phyloP scores from a whole-genome alignment of 1,140 invertebrate genomes.

The Phymastichus coffea region DNA sequence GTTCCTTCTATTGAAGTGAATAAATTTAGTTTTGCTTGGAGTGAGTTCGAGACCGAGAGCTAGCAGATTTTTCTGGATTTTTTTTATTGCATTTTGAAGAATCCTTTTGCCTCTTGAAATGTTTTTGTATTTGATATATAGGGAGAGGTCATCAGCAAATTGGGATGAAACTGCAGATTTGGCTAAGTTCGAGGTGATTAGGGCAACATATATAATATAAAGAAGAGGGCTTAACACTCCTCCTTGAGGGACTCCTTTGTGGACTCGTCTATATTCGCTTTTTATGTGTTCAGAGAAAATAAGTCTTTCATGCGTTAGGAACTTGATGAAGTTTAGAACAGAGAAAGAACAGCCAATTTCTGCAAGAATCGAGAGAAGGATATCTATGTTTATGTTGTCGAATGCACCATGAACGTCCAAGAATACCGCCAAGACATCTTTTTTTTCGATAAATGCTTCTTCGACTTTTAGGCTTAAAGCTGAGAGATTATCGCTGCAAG shows the following conservation, averaged over 20 bases:
- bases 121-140: background rate
- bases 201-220: no score
- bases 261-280: no score
- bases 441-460: background rate
- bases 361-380: background rate
- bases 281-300: no score
- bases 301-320: background rate
- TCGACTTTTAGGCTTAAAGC: background rate
- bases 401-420: background rate
- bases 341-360: background rate
- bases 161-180: background rate
- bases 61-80: background rate
- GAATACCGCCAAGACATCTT: background rate
- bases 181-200: no score
- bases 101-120: background rate
- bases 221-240: no score
- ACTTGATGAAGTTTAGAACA: background rate
- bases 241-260: no score
- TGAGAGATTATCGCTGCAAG: background rate
- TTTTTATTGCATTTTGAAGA: background rate
- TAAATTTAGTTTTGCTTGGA: background rate
- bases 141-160: constrained; percentile 1
- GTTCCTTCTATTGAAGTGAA: constrained; percentile 5
- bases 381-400: background rate
- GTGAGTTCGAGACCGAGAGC: background rate